Evolutionary conservation across 2,888 invertebrate species (phyloP), one percentile per base, ranked within the genome.

Genomic region (Ormyrus thymus): DNA sequence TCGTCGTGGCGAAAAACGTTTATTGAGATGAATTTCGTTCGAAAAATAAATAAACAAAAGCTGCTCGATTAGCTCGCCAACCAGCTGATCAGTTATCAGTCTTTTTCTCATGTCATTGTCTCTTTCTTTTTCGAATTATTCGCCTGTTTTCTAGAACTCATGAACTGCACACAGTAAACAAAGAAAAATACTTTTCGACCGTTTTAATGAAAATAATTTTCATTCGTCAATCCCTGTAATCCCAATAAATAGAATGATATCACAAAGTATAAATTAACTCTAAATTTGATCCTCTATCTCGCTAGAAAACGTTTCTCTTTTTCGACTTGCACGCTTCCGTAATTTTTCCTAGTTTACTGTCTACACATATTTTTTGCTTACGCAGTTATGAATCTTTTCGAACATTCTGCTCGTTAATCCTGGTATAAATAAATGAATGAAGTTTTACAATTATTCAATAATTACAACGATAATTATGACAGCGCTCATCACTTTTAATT

Each of bases 41-140:
- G 43, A 62, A 55, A 51, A 51, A 43, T 51, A 77, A 46, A 51
- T 55, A 72, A 78, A 58, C 50, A 56, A 46, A 51, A 71, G 53
- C 58, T 59, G 70, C 13, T 65, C 50, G 50, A 59, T 59, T 46
- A 79, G 59, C 64, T 80, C 64, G 58, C 29, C 48, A 76, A 73
- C 64, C 79, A 79, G 79, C 59, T 73, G 73, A 76, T 80, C 66
- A 15, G 53, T 61, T 50, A 66, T 79, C 79, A 80, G 79, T 80
- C 79, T 80, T 80, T 73, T 73, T 76, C 79, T 80, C 79, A 62
- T 76, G 68, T 73, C 79, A 76, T 76, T 80, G 72, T 79, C 66
- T 58, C 66, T 65, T 55, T 69, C 51, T 66, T 29, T 29, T 71
- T 71, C 46, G 51, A 56, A 68, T 77, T 10, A 77, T 59, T 53